phyloP scores from a whole-genome alignment of 2,797 vertebrate species.

The Premnoplex brunnescens region DNA sequence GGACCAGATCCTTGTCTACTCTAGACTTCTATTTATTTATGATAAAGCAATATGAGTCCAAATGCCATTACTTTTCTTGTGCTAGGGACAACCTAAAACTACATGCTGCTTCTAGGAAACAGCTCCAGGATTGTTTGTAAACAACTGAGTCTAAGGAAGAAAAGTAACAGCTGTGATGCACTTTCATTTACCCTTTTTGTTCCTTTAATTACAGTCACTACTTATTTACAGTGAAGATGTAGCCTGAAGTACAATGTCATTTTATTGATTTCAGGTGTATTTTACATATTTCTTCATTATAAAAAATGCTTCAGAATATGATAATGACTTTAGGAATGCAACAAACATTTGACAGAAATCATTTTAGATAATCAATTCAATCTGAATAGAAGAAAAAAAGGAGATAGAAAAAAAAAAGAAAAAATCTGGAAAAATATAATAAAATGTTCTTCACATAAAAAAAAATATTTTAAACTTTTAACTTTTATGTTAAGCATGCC shows the following conservation, averaged over 20 bases:
- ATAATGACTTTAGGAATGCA: background rate
- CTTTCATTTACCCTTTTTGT: background rate
- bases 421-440: background rate
- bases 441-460: background rate
- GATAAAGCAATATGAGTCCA: background rate
- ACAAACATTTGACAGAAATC: background rate
- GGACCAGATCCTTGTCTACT: background rate
- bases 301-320: background rate
- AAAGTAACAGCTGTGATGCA: background rate
- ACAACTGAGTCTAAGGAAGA: background rate
- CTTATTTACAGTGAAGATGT: background rate
- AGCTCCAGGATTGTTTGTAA: background rate
- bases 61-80: background rate
- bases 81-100: background rate
- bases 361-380: background rate
- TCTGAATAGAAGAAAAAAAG: background rate
- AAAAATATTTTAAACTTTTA: background rate
- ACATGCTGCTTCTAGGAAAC: background rate
- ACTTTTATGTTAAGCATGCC: background rate
- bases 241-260: background rate
- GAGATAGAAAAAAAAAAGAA: accelerated
- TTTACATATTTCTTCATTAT: background rate
- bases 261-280: background rate
- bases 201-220: background rate
- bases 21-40: background rate